phyloP scores from a whole-genome alignment of 2,888 invertebrate genomes.

The Ganaspis brasiliensis region DNA sequence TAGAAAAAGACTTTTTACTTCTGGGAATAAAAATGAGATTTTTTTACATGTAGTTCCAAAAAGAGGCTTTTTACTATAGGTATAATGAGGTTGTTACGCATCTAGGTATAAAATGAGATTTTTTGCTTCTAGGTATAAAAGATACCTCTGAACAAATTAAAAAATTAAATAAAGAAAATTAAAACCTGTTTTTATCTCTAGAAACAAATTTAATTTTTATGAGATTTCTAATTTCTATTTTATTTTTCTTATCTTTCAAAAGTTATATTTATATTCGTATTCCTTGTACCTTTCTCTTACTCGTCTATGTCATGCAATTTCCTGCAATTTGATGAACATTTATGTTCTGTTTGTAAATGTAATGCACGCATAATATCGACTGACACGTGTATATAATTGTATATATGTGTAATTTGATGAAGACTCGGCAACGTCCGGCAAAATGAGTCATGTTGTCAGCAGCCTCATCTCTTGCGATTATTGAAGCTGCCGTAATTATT shows the following conservation, averaged over 20 bases:
- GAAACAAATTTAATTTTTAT: too few relatives aligned
- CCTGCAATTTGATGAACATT: not conserved
- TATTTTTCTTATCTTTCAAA: not conserved
- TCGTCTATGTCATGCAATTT: not conserved
- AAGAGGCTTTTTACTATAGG: too few relatives aligned
- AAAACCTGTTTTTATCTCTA: too few relatives aligned
- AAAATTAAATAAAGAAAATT: too few relatives aligned
- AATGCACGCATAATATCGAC: not conserved
- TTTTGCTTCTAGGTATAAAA: too few relatives aligned
- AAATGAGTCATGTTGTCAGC: constrained; percentile 51
- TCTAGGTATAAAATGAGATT: too few relatives aligned
- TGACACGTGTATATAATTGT: not conserved
- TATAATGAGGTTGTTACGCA: too few relatives aligned
- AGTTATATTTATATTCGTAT: too few relatives aligned
- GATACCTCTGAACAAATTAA: too few relatives aligned
- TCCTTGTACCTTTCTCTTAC: not conserved
- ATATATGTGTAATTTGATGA: constrained; percentile 35
- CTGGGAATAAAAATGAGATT: too few relatives aligned
- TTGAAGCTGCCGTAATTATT: constrained; percentile 68
- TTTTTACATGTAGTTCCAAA: too few relatives aligned
- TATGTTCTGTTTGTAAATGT: constrained; percentile 18
- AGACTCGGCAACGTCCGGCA: constrained; percentile 57
- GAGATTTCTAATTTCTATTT: not conserved
- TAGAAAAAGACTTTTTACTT: too few relatives aligned
- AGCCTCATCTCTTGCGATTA: constrained; percentile 36